Base-by-base conservation (phyloP, 2,888 invertebrate genomes). In the Limnephilus lunatus region DNA sequence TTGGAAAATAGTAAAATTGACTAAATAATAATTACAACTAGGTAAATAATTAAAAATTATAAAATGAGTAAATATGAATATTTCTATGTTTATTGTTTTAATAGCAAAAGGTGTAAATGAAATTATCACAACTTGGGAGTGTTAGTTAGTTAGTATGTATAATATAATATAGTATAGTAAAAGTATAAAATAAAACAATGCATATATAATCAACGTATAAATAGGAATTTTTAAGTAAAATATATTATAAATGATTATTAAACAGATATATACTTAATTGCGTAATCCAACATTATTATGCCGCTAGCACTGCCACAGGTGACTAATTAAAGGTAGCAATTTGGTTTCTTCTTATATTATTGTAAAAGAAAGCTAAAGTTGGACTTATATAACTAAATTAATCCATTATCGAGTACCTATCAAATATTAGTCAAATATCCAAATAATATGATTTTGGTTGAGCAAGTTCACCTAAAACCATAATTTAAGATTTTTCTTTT, bases 51-150 rank as follows among this genome's bases (percentile, higher is more conserved):
- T 19, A 68, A 68, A 68, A 19, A 53, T 53, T 53, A 53, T 53
- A 83, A 83, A 83, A 32, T 83, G 35, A 83, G 25, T 83, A 35
- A 83, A 83, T 83, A 83, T 35, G 19, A 68, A 68, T 68, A n/a
- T 68, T 25, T 68, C 25, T 39, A 35, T 85, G 25, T 35, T 85
- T 85, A 86, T 86, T 86, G 86, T 83, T 83, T 35, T 32, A 83
- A 83, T 86, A 86, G 86, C 86, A 86, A 86, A 86, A 86, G 25
- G 44, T 86, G 86, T 44, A 44, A 86, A 30, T 39, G 80, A 68
- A 89, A 89, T 89, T 81, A 89, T 89, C 88, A 89, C 88, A 89
- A 89, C 88, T 81, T 89, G 25, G 68, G 88, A 89, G 88, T 89
- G 88, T 89, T 80, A 80, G 81, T 88, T 30, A 35, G 35, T 35